These are phyloP conservation scores for Lanius ludovicianus DNA, from an alignment of 2,113 vertebrate species.

Conservation along the genomic window DNA sequence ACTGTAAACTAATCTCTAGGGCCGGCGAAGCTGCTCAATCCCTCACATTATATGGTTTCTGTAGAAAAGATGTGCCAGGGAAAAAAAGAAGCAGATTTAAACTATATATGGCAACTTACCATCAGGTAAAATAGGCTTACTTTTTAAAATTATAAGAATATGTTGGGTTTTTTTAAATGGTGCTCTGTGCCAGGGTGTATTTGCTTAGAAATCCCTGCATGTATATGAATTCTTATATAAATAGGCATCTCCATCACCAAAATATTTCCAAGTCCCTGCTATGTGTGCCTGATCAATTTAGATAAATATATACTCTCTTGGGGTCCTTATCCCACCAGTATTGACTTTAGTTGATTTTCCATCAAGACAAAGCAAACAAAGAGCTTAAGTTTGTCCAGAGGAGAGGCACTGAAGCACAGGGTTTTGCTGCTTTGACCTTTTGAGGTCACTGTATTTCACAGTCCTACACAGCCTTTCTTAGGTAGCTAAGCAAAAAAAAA, in stretches of 20 bases:
- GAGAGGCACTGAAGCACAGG: not conserved
- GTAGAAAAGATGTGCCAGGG: not conserved
- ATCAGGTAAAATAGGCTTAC: not conserved
- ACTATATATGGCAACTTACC: not conserved
- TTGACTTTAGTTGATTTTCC: not conserved
- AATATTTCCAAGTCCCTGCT: not conserved
- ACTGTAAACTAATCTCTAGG: slow-evolving; percentile 70
- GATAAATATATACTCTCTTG: not conserved
- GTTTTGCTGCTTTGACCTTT: not conserved
- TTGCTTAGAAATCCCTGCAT: not conserved
- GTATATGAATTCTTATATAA: not conserved
- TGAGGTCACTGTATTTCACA: not conserved
- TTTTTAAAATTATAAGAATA: not conserved
- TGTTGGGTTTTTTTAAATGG: not conserved
- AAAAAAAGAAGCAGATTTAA: not conserved
- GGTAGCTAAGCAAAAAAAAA: not conserved
- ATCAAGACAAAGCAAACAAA: not conserved
- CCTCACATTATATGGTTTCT: not conserved
- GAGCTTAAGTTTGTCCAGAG: not conserved
- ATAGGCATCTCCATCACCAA: not conserved
- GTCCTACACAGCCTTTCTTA: not conserved
- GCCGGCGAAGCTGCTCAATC: slow-evolving; percentile 10
- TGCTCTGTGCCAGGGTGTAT: not conserved
- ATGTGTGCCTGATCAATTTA: not conserved
- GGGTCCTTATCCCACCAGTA: not conserved